phyloP scores from a whole-genome alignment of 2,797 vertebrate genomes.

The Percopsis omiscomaycus region DNA sequence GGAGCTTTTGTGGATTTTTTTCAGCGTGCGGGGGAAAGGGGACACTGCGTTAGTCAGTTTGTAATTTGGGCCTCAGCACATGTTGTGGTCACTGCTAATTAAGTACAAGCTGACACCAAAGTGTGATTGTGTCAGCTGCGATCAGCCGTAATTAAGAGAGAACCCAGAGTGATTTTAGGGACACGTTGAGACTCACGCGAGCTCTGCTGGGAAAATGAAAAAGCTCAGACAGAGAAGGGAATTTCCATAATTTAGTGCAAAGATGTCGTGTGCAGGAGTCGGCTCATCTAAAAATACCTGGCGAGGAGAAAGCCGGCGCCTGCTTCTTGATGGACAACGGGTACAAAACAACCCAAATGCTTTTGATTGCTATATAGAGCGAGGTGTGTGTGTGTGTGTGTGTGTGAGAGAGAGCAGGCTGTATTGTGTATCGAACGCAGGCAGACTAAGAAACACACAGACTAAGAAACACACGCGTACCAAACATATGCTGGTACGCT shows the following conservation, averaged over 20 bases:
- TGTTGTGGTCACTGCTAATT: slow-evolving; percentile 35
- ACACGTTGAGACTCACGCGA: background rate
- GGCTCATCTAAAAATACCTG: background rate
- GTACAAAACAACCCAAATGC: background rate
- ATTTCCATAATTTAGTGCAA: background rate
- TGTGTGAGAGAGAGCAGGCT: background rate
- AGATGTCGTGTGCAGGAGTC: background rate
- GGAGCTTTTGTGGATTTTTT: slow-evolving; percentile 21
- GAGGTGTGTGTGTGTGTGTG: slow-evolving; percentile 1
- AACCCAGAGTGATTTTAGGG: slow-evolving; percentile 10
- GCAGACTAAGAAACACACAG: background rate
- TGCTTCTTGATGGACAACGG: background rate
- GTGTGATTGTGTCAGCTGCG: slow-evolving; percentile 10
- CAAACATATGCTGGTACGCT: background rate
- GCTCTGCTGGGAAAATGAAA: too few relatives aligned
- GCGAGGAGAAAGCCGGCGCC: background rate
- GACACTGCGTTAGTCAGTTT: slow-evolving; percentile 18
- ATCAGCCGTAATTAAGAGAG: slow-evolving; percentile 9
- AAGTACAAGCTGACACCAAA: slow-evolving; percentile 17
- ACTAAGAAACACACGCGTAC: too few relatives aligned
- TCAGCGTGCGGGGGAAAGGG: slow-evolving; percentile 7
- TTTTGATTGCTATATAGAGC: background rate
- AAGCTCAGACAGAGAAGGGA: background rate
- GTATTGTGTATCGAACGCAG: background rate
- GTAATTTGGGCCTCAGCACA: slow-evolving; percentile 18